These are phyloP conservation scores for Euschistus heros DNA, from an alignment of 1,140 invertebrate genomes.

Conservation along the genomic window DNA sequence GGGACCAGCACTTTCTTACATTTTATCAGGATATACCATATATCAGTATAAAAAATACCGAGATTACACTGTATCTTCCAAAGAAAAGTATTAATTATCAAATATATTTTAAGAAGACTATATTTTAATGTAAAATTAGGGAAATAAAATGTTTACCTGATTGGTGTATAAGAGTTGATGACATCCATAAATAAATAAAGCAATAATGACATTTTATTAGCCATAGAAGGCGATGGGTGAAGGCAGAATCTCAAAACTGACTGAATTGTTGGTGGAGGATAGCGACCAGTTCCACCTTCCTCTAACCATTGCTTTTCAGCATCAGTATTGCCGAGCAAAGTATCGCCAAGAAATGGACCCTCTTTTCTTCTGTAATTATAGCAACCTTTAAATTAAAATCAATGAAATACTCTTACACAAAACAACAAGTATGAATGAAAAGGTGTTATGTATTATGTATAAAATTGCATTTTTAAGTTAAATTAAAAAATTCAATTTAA, in stretches of 20 bases:
- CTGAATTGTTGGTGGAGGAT: constrained; percentile 7
- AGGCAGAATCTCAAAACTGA: constrained; percentile 3
- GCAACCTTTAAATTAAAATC: not conserved
- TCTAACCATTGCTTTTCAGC: not conserved
- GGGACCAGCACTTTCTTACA: no score
- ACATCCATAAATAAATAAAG: constrained; percentile 5
- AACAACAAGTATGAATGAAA: no score
- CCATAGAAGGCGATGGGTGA: not conserved
- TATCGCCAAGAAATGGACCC: constrained; percentile 1
- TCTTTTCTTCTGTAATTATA: not conserved
- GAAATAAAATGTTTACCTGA: not conserved
- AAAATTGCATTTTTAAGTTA: no score
- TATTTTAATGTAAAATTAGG: no score
- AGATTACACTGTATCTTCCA: no score
- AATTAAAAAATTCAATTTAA: no score
- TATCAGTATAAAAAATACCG: no score
- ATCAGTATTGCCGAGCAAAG: not conserved
- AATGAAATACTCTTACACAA: not conserved
- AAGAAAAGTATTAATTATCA: no score
- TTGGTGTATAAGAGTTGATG: not conserved
- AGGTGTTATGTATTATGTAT: no score
- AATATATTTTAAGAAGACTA: no score
- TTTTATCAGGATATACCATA: no score
- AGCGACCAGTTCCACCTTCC: not conserved
- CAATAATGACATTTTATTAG: not conserved